Evolutionary conservation across 2,888 invertebrate genomes (phyloP).

Genomic region (Apotomis capreana): DNA sequence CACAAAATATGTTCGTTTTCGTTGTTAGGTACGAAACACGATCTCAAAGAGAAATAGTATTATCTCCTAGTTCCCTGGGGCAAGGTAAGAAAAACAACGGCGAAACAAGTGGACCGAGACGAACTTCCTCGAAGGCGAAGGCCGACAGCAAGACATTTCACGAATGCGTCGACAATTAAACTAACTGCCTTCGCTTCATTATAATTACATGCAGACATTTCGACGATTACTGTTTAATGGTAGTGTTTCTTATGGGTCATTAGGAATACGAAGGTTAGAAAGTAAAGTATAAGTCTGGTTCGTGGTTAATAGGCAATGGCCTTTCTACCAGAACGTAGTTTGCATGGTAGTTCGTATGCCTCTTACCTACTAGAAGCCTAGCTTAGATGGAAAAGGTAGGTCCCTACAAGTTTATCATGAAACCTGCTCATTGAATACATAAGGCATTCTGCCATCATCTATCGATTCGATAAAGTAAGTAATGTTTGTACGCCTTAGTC

Average conservation of each 20-base stretch:
- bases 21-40: too few relatives aligned
- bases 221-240: slow-evolving; percentile 16
- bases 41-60: background rate
- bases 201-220: slow-evolving; percentile 10
- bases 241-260: background rate
- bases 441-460: background rate
- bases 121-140: slow-evolving; percentile 18
- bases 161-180: slow-evolving; percentile 21
- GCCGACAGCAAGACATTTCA: slow-evolving; percentile 15
- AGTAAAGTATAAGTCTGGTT: background rate
- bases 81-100: background rate
- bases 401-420: too few relatives aligned
- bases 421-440: background rate
- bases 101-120: background rate
- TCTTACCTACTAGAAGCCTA: too few relatives aligned
- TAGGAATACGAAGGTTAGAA: background rate
- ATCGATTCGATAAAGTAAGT: background rate
- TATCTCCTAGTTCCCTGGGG: background rate
- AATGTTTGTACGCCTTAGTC: too few relatives aligned
- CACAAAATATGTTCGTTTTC: background rate
- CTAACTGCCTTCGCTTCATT: slow-evolving; percentile 16
- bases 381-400: too few relatives aligned
- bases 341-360: too few relatives aligned
- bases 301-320: too few relatives aligned
- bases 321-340: too few relatives aligned